Evolutionary conservation across 2,113 vertebrate species (phyloP).

Genomic region (Procapra przewalskii): DNA sequence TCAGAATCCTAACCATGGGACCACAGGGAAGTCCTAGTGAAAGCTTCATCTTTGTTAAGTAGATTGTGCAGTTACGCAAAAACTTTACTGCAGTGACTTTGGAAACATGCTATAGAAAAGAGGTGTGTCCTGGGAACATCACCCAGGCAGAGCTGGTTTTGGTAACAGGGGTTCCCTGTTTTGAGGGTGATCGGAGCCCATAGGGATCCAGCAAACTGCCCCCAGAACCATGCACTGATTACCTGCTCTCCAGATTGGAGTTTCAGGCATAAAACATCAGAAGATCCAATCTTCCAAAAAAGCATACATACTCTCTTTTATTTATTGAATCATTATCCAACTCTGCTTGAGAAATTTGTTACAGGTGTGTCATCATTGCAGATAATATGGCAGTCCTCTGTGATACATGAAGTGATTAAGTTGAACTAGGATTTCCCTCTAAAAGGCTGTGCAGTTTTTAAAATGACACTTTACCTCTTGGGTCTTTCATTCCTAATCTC

Average conservation of each 20-base stretch:
- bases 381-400: accelerated
- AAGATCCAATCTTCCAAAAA: background rate
- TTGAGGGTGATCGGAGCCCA: background rate
- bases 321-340: background rate
- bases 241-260: background rate
- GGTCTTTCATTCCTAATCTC: background rate
- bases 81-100: background rate
- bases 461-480: background rate
- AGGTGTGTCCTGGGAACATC: accelerated
- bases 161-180: accelerated
- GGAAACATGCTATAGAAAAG: background rate
- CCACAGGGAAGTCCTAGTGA: background rate
- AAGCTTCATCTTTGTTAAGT: background rate
- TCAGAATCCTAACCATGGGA: background rate
- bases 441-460: too few species aligned
- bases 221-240: background rate
- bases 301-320: accelerated
- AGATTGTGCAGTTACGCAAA: background rate
- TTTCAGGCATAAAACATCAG: background rate
- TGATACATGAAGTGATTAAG: accelerated
- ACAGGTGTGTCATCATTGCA: accelerated
- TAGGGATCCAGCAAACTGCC: accelerated
- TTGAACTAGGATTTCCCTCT: background rate
- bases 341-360: background rate
- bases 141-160: too few species aligned